Base-by-base conservation (phyloP, 2,797 vertebrate species). In the Tachyglossus aculeatus region DNA sequence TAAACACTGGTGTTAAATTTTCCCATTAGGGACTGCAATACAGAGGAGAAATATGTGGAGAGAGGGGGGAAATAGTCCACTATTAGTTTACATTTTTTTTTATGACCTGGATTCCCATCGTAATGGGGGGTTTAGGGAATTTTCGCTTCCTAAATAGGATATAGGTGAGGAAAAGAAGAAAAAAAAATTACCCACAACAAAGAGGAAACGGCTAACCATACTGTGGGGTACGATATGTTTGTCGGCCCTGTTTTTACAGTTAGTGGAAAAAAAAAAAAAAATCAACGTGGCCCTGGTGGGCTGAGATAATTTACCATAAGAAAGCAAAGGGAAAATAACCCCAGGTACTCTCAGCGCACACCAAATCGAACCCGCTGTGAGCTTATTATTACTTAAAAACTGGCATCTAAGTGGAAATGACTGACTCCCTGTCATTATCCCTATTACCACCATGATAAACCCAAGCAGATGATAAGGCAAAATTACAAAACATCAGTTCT, bases 391-490 rank as follows among this genome's bases (percentile, higher is more conserved):
- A 85, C 90, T 90, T 90, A 88, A 90, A 91, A 88, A 88, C 89
- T 86, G 91, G 89, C 84, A 79, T 88, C 87, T 84, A 84, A 88
- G 86, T 74, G 75, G 84, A 81, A 83, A 79, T 83, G 90, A 88
- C 88, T 83, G 88, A 88, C 82, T 69, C 77, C 77, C 87, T 83
- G 73, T 87, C 92, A 87, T 88, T 91, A 89, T 86, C 85, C 89
- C 86, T 87, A 89, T 92, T 88, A 91, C 89, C 62, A 80, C 83
- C 79, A 65, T 88, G 90, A 92, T 84, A 89, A 91, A 88, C 84
- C 91, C 82, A 67, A 86, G 81, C 88, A 88, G 85, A 91, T 90
- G 90, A 87, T 82, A 89, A 90, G 86, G 78, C 86, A 75, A 87
- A 91, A 91, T 92, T 88, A 86, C 84, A 84, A 89, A 89, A 82